Evolutionary conservation across 2,888 invertebrate genomes (phyloP).

Genomic region (Rhorus exstirpatorius): DNA sequence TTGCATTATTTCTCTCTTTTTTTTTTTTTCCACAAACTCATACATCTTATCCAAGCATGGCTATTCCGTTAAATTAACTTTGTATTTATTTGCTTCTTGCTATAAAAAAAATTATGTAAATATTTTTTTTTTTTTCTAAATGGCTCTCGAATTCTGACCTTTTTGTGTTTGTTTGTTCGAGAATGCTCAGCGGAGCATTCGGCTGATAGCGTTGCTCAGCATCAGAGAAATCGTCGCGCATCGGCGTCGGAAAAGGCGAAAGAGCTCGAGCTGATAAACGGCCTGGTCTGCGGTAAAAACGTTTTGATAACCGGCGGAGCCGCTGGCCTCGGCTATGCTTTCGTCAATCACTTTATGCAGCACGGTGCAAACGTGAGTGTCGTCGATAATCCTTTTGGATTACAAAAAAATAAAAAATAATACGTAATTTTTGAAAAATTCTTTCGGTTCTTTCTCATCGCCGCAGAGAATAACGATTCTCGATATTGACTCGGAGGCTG

Average conservation of each 20-base stretch:
- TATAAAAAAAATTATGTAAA: too few species aligned
- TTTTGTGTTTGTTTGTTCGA: not conserved
- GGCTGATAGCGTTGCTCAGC: constrained; percentile 31
- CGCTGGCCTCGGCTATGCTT: constrained; percentile 81
- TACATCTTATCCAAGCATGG: too few species aligned
- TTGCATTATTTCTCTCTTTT: too few species aligned
- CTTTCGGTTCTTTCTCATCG: not conserved
- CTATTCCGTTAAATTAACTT: too few species aligned
- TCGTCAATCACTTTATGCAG: constrained; percentile 81
- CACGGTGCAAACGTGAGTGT: constrained; percentile 79
- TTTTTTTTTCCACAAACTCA: too few species aligned
- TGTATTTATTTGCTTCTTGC: too few species aligned
- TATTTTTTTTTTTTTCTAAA: too few species aligned
- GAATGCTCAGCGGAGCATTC: constrained; percentile 22
- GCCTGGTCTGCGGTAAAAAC: constrained; percentile 81
- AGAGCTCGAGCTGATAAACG: constrained; percentile 80
- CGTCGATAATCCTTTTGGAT: too few species aligned
- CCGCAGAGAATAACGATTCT: constrained; percentile 79
- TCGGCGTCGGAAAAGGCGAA: constrained; percentile 80
- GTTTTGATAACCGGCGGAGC: constrained; percentile 82
- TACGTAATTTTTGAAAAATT: not conserved
- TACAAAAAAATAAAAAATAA: not conserved
- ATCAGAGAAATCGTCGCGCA: constrained; percentile 74
- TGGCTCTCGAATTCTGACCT: not conserved
- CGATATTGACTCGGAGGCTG: constrained; percentile 77